A percentile compares a stretch with the other conserved stretches of the same genome.
Conservation (phyloP, 2,888 invertebrate genomes). For the Hydroisotoma schaefferi region DNA sequence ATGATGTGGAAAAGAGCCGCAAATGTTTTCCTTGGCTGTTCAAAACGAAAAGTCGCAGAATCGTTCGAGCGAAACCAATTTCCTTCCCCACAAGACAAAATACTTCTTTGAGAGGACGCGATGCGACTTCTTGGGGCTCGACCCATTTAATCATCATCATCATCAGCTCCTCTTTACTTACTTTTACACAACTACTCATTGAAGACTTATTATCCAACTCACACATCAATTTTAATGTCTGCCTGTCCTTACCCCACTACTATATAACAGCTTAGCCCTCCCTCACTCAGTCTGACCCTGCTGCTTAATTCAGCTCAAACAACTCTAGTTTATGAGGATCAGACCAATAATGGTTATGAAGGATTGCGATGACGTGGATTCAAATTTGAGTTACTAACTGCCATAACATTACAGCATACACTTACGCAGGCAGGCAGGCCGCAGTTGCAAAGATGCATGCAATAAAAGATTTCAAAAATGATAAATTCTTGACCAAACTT, state of each 20-base stretch:
- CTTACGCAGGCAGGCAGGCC: too few relatives aligned
- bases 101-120: conserved; percentile 46
- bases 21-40: conserved; percentile 49
- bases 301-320: too few relatives aligned
- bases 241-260: not conserved
- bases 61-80: conserved; percentile 50
- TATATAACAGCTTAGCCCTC: too few relatives aligned
- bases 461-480: too few relatives aligned
- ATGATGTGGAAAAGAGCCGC: conserved; percentile 49
- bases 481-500: too few relatives aligned
- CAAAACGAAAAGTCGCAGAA: conserved; percentile 48
- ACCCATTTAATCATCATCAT: conserved; percentile 3
- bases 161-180: conserved; percentile 5
- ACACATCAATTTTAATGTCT: not conserved
- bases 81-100: conserved; percentile 48
- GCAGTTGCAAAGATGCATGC: too few relatives aligned
- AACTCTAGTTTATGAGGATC: too few relatives aligned
- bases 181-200: conserved; percentile 18
- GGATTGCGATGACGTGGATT: too few relatives aligned
- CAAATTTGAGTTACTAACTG: too few relatives aligned
- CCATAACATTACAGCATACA: too few relatives aligned
- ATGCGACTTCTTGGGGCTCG: conserved; percentile 31
- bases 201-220: conserved; percentile 5
- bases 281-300: too few relatives aligned
- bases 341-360: too few relatives aligned